Base-by-base conservation (phyloP, 2,888 invertebrate genomes). In the Xestia xanthographa region DNA sequence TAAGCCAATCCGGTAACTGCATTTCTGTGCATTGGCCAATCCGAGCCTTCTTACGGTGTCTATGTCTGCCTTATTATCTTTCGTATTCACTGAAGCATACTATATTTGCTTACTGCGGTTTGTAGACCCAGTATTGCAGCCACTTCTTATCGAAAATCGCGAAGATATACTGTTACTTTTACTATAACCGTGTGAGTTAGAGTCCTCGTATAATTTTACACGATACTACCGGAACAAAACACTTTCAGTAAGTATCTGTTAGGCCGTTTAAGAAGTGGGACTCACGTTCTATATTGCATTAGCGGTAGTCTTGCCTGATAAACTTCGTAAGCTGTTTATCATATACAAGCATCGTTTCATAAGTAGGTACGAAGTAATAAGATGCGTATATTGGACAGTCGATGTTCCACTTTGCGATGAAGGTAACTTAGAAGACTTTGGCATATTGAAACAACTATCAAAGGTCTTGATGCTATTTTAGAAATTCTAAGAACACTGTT, bases 281-380 rank as follows among this genome's bases (percentile, higher is more conserved):
- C 74, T 74, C 67, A 75, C 84, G 80, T 86, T 86, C 82, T 84
- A 87, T 72, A 80, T 85, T 83, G 82, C 86, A 83, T 69, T 82
- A 77, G 65, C 71, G 74, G 73, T 70, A 80, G 72, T 77, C 60
- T 85, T 85, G 56, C 22, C 53, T 84, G 86, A 82, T 82, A 82
- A 81, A 72, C 77, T 81, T 75, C 81, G 68, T 74, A 77, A 77
- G 62, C 73, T 74, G 72, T 85, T 82, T 83, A 83, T 85, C 77
- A 77, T 82, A 77, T 60, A 85, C 76, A 71, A 71, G 73, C 56
- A 77, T 81, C 82, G 48, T 17, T 17, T 67, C 26, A 12, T 68
- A 58, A 0, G 34, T 68, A 58, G 0, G 34, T 71, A 43, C 69
- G 22, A n/a, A 43, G 53, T 65, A 70, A 75, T 48, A 65, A 66